These are phyloP conservation scores for Aspidiotus rigidus DNA, from an alignment of 2,888 invertebrate species.

Conservation along the genomic window DNA sequence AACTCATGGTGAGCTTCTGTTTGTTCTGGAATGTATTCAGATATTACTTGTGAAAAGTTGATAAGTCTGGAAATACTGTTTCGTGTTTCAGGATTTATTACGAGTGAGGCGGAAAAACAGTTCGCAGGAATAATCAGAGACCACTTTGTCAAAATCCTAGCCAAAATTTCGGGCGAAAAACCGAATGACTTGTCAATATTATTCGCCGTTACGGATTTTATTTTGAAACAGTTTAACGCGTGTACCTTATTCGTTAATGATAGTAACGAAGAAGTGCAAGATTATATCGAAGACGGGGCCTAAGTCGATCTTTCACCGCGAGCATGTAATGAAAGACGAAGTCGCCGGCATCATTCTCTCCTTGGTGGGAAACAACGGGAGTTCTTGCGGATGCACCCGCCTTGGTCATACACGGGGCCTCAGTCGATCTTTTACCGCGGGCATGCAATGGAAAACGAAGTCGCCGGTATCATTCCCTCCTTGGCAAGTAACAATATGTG, in stretches of 20 bases:
- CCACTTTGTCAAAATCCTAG: constrained; percentile 4
- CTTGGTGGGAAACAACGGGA: no score
- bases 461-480: no score
- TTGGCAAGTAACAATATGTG: no score
- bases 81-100: not conserved
- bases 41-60: not conserved
- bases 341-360: no score
- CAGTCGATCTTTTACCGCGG: no score
- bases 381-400: no score
- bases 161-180: not conserved
- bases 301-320: no score
- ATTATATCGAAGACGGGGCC: no score
- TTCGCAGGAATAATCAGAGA: not conserved
- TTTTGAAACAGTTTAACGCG: not conserved
- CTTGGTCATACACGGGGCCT: no score
- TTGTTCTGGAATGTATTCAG: not conserved
- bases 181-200: constrained; percentile 1
- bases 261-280: not conserved
- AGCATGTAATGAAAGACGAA: no score
- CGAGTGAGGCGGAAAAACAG: constrained; percentile 1
- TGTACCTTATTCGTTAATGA: not conserved
- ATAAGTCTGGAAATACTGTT: constrained; percentile 1
- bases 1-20: not conserved
- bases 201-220: constrained; percentile 4
- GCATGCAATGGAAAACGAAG: no score